Evolutionary conservation across 2,888 invertebrate species (phyloP).

Genomic region (Ormyrus nitidulus): DNA sequence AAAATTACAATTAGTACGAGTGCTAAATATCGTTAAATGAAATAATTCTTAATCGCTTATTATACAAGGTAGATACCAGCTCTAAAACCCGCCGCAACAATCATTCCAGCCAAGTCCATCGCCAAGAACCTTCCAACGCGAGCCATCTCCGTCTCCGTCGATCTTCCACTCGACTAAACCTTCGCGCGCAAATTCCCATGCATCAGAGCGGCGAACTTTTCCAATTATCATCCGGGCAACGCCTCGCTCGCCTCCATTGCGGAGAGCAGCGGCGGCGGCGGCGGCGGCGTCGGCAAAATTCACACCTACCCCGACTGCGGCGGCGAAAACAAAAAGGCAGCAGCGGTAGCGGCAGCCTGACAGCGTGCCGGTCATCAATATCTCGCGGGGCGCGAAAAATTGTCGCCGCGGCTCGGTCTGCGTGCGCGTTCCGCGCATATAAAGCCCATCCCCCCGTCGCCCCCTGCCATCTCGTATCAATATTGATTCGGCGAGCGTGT

Average conservation of each 20-base stretch:
- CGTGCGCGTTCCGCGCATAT: no score
- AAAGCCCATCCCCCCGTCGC: background rate
- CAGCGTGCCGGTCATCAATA: conserved; percentile 39
- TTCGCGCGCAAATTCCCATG: conserved; percentile 3
- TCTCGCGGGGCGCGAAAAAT: conserved; percentile 22
- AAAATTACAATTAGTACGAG: no score
- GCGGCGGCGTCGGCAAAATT: background rate
- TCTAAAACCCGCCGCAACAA: no score
- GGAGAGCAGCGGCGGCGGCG: background rate
- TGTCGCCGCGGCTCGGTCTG: conserved; percentile 4
- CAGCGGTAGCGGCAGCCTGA: background rate
- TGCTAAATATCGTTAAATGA: no score
- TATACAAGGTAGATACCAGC: no score
- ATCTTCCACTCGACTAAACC: background rate
- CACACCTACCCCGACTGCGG: background rate
- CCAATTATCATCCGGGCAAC: conserved; percentile 18
- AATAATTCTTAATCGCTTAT: no score
- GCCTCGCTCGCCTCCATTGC: background rate
- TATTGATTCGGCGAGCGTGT: conserved; percentile 61
- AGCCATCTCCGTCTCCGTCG: no score
- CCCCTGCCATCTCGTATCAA: conserved; percentile 58
- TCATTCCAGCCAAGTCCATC: no score
- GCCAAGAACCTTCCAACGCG: no score
- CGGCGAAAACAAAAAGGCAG: background rate
- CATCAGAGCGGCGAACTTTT: conserved; percentile 35